Conservation (phyloP, 92 coral and sea anemone genomes). For the Blastomussa wellsi region DNA sequence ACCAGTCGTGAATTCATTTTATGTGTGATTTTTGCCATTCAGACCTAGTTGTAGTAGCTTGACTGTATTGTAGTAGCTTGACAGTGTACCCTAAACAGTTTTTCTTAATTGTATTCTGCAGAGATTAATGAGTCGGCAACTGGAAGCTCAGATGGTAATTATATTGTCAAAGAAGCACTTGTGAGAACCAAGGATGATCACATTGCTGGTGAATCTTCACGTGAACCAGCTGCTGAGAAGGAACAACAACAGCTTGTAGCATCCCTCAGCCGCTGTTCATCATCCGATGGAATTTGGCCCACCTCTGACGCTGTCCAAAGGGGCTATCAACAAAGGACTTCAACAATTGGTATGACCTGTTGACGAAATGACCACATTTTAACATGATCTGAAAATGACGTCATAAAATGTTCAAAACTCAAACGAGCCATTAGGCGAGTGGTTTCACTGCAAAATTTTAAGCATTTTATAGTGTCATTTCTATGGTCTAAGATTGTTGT, state of each 20-base stretch:
- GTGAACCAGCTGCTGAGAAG: not conserved
- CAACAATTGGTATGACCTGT: constrained; percentile 18
- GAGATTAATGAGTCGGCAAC: not conserved
- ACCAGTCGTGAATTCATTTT: not conserved
- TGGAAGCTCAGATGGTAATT: not conserved
- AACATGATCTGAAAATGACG: too few species aligned
- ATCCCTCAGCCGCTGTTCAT: constrained; percentile 6
- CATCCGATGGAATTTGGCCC: constrained; percentile 41
- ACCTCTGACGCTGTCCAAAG: not conserved
- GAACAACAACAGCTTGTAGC: not conserved
- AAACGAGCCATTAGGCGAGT: too few species aligned
- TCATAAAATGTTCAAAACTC: too few species aligned
- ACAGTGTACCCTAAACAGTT: not conserved
- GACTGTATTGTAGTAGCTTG: not conserved
- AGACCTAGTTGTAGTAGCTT: not conserved
- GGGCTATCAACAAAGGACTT: not conserved
- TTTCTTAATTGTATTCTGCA: not conserved
- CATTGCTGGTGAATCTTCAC: not conserved
- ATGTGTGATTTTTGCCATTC: not conserved
- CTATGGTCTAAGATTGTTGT: too few species aligned
- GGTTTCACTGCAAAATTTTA: too few species aligned
- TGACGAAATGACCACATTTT: too few species aligned
- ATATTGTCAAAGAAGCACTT: not conserved
- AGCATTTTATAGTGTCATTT: too few species aligned
- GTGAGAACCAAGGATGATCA: not conserved